These are phyloP conservation scores for Dolichoris vasculosae DNA, from an alignment of 1,140 invertebrate genomes.

Conservation along the genomic window DNA sequence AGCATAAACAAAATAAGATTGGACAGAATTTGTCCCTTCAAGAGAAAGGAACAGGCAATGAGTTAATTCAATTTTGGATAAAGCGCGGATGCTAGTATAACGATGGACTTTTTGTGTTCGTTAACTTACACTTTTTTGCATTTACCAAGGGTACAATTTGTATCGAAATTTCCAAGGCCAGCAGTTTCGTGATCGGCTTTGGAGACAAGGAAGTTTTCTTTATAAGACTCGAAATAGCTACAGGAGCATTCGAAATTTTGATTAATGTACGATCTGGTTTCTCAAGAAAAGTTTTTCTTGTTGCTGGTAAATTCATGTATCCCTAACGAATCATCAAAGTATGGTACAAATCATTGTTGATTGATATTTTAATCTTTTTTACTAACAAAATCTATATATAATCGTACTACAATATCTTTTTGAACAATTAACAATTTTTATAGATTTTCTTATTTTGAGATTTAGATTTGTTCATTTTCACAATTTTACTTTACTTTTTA, in stretches of 20 bases:
- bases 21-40: neutral
- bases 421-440: no score
- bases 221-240: neutral
- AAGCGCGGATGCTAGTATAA: neutral
- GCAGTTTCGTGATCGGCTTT: constrained; percentile 9
- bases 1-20: neutral
- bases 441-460: no score
- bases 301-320: neutral
- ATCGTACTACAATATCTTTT: no score
- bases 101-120: neutral
- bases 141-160: neutral
- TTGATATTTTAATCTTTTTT: no score
- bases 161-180: neutral
- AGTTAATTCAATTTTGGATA: neutral
- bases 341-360: no score
- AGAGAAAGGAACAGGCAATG: neutral
- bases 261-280: neutral
- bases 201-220: neutral
- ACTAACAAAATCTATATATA: no score
- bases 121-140: neutral
- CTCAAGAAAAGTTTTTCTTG: neutral
- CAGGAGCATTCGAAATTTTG: neutral
- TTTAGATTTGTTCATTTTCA: no score
- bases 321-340: no score
- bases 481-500: no score